Base-by-base conservation (phyloP, 2,888 invertebrate genomes). In the Idaea aversata region DNA sequence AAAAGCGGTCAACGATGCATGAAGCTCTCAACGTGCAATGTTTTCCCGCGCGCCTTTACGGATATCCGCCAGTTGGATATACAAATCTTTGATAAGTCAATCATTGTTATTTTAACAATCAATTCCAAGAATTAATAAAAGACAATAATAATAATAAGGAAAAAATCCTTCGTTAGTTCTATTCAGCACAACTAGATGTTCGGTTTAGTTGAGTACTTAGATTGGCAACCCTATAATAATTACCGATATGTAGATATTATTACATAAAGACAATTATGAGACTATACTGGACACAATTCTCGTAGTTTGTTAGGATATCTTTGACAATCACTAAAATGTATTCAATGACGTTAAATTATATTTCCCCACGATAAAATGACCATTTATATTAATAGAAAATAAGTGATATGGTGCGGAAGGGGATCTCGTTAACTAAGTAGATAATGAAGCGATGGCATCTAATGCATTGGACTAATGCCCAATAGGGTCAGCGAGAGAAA, bases 401-500 rank as follows among this genome's bases (percentile, higher is more conserved):
- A 70, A 73, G 64, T 72, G 71, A 72, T 63, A 72, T 71, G 67
- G 71, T 63, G 73, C 72, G 68, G 67, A 76, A 75, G 70, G 61
- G 69, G 63, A 70, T 66, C 71, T 70, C 71, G 71, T 77, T 73
- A 67, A 70, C 68, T 64, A 67, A 68, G 72, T 70, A 63, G 61
- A 58, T 67, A 69, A 68, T 61, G 60, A 63, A 66, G 63, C 66
- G 63, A 63, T 64, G 61, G 15, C 62, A 62, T 67, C 63, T 63
- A 63, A 67, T 67, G 63, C 66, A 65, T 70, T 64, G 73, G 74
- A 72, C 69, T 68, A 61, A 64, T 70, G 63, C 65, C 72, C 71
- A 76, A 77, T 75, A 73, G 74, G 78, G 75, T 73, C 76, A 69
- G 67, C 61, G 63, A 72, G 80, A 74, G 81, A 82, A 83, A 84